Conservation (phyloP, 2,113 vertebrate genomes). For the Pogona vitticeps region DNA sequence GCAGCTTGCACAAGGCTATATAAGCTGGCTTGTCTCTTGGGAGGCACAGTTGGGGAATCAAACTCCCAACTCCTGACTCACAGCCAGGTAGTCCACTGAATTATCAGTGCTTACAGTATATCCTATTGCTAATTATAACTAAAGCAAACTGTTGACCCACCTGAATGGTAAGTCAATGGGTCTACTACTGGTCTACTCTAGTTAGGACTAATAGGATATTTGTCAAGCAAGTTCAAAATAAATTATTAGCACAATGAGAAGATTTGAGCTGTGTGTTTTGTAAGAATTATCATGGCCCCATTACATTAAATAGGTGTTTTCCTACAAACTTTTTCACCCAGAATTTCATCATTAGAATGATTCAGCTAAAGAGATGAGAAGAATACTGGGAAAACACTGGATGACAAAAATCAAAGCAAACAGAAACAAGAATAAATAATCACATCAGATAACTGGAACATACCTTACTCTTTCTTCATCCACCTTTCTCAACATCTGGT, state of each 20-base stretch:
- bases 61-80: too few relatives aligned
- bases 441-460: neutral
- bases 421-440: neutral
- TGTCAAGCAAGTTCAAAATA: neutral
- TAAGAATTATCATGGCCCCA: neutral
- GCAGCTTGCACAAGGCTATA: too few relatives aligned
- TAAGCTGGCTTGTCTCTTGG: too few relatives aligned
- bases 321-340: neutral
- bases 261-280: neutral
- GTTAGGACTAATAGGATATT: too few relatives aligned
- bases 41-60: too few relatives aligned
- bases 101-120: too few relatives aligned
- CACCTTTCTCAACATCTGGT: constrained; percentile 77
- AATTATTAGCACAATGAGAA: neutral
- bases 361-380: neutral
- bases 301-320: neutral
- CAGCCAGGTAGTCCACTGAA: too few relatives aligned
- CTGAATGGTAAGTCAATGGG: too few relatives aligned
- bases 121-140: too few relatives aligned
- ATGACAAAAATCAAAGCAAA: neutral
- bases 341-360: neutral
- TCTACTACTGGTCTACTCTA: too few relatives aligned
- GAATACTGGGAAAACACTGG: constrained; percentile 9
- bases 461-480: constrained; percentile 91
- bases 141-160: too few relatives aligned